phyloP scores from a whole-genome alignment of 64 coral and sea anemone genomes.

The Porites lutea region DNA sequence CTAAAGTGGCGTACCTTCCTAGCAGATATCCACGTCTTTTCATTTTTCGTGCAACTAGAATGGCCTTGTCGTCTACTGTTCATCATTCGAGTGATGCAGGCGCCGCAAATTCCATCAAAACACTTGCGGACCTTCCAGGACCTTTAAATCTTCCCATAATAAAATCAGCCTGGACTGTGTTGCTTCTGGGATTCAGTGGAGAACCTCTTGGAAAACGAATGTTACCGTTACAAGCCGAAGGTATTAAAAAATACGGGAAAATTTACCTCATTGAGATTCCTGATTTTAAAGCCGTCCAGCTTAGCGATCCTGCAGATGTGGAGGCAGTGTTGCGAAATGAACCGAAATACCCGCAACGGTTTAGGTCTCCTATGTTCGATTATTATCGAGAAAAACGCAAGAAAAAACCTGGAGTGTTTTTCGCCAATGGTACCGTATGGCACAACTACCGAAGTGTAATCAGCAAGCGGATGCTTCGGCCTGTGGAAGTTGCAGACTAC shows the following conservation, averaged over 20 bases:
- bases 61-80: too few species aligned
- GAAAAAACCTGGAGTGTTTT: conserved; percentile 76
- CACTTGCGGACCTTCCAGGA: too few species aligned
- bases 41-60: too few species aligned
- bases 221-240: not conserved
- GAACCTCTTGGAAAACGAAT: too few species aligned
- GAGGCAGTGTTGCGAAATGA: conserved; percentile 61
- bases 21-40: too few species aligned
- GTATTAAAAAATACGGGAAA: conserved; percentile 24
- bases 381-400: conserved; percentile 46
- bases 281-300: not conserved
- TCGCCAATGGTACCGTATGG: conserved; percentile 71
- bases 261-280: not conserved
- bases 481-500: conserved; percentile 54
- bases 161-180: too few species aligned
- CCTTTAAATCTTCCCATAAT: too few species aligned
- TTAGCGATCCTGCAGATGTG: conserved; percentile 49
- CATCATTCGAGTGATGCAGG: too few species aligned
- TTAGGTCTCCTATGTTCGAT: conserved; percentile 41
- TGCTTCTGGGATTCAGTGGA: too few species aligned
- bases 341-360: conserved; percentile 62
- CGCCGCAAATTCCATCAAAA: too few species aligned
- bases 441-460: conserved; percentile 63
- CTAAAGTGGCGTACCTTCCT: too few species aligned
- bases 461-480: conserved; percentile 57